Evolutionary conservation across 2,888 invertebrate species (phyloP).

Genomic region (Cybosia mesomella): DNA sequence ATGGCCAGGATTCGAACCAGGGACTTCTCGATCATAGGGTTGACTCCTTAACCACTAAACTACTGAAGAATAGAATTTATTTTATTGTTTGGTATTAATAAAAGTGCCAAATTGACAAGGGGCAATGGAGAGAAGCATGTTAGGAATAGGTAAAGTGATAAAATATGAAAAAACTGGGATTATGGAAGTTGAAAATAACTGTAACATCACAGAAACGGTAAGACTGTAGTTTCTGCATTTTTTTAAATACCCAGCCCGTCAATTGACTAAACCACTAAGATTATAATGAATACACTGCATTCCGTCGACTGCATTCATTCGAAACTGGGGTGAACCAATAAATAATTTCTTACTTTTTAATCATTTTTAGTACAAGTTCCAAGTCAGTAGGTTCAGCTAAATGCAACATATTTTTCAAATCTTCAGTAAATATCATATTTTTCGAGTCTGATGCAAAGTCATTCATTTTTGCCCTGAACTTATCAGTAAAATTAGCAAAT

Average conservation of each 20-base stretch:
- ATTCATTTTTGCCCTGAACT: conserved; percentile 91
- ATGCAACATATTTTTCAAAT: conserved; percentile 93
- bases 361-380: conserved; percentile 89
- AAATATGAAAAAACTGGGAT: neutral
- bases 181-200: neutral
- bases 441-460: conserved; percentile 86
- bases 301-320: no score
- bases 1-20: no score
- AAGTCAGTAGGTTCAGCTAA: conserved; percentile 89
- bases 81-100: no score
- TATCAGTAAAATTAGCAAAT: conserved; percentile 88
- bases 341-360: conserved; percentile 86
- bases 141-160: neutral
- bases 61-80: no score
- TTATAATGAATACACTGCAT: neutral
- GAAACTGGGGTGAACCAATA: neutral
- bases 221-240: neutral
- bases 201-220: neutral
- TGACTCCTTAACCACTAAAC: no score
- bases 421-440: conserved; percentile 93
- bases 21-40: no score
- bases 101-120: neutral
- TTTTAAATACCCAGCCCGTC: no score
- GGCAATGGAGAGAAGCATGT: neutral
- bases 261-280: neutral